phyloP scores from a whole-genome alignment of 2,888 invertebrate genomes.

The Ormyrus nitidulus region DNA sequence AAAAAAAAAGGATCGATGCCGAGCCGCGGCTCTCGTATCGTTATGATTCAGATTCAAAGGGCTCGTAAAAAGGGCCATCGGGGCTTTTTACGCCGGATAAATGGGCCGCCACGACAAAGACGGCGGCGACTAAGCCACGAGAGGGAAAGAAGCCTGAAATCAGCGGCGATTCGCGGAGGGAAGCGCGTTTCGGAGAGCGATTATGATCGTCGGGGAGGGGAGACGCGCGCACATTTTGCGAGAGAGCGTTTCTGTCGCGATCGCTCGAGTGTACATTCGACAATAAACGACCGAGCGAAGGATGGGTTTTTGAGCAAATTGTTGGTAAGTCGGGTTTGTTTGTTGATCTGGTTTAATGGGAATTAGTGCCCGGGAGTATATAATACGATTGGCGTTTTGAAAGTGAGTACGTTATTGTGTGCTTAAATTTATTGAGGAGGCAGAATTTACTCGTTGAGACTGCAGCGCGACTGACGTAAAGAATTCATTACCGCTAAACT shows the following conservation, averaged over 20 bases:
- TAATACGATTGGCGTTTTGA: no score
- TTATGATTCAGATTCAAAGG: conserved; percentile 54
- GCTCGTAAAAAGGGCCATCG: conserved; percentile 53
- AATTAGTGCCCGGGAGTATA: no score
- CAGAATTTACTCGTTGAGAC: background rate
- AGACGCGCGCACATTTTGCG: conserved; percentile 36
- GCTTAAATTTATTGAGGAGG: background rate
- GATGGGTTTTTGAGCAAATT: no score
- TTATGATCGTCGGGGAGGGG: conserved; percentile 47
- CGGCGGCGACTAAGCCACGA: conserved; percentile 3
- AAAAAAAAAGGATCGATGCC: background rate
- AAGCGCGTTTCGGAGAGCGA: conserved; percentile 38
- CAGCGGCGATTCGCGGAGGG: conserved; percentile 42
- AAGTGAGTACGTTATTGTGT: background rate
- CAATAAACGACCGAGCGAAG: no score
- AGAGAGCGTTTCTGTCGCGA: no score
- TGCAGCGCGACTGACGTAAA: conserved; percentile 50
- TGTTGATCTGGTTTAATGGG: no score
- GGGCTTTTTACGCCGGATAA: conserved; percentile 44
- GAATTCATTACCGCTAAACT: conserved; percentile 41
- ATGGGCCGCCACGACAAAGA: conserved; percentile 54
- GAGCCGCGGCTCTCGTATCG: conserved; percentile 25
- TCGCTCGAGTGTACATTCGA: no score
- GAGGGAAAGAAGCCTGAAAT: conserved; percentile 50
- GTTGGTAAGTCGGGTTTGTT: no score